Evolutionary conservation across 2,797 vertebrate genomes (phyloP).

Genomic region (Neomorphus geoffroyi): DNA sequence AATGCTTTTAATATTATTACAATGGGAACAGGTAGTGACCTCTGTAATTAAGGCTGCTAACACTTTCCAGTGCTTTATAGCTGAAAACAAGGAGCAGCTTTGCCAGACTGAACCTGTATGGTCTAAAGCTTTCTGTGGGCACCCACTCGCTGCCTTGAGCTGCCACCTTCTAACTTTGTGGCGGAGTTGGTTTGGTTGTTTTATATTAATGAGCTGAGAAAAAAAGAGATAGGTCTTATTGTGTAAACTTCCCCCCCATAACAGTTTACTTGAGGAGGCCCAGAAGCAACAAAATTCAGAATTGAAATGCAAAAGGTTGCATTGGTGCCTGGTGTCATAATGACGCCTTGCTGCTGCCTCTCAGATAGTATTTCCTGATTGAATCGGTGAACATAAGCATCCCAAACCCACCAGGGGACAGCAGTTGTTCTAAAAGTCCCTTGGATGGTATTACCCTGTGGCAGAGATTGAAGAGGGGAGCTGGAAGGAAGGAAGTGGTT

Average conservation of each 20-base stretch:
- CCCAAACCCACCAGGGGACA: not conserved
- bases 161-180: not conserved
- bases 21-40: not conserved
- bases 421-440: not conserved
- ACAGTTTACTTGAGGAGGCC: not conserved
- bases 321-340: not conserved
- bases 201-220: not conserved
- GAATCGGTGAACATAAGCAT: not conserved
- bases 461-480: not conserved
- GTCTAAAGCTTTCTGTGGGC: not conserved
- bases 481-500: not conserved
- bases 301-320: not conserved
- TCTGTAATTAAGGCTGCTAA: not conserved
- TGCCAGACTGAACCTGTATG: accelerated
- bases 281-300: not conserved
- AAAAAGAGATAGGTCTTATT: not conserved
- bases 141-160: not conserved
- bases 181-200: not conserved
- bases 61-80: not conserved
- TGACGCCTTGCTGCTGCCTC: not conserved
- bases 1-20: not conserved
- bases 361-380: not conserved
- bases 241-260: accelerated
- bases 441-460: not conserved
- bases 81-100: not conserved